A percentile compares a stretch with the other conserved stretches of the same genome.
Conservation (phyloP, 2,888 invertebrate genomes). For the Bellardia bayeri region DNA sequence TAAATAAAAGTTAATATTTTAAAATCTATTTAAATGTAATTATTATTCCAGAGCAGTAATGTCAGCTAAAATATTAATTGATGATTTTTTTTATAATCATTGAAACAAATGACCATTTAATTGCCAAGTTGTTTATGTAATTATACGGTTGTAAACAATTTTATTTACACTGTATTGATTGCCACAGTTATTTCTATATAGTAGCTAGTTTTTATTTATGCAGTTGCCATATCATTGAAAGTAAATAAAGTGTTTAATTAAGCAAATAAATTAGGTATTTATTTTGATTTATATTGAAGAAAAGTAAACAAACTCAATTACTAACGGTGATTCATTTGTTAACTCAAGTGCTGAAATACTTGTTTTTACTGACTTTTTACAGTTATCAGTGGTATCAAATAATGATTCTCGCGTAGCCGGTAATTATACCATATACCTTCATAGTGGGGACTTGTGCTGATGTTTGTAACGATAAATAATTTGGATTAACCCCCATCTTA, state of each 20-base stretch:
- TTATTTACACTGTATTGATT: background rate
- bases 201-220: background rate
- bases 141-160: slow-evolving; percentile 1
- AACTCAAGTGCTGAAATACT: too few relatives aligned
- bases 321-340: too few relatives aligned
- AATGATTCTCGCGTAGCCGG: too few relatives aligned
- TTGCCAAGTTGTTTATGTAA: slow-evolving; percentile 8
- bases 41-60: slow-evolving; percentile 7
- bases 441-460: too few relatives aligned
- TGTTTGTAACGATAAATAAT: too few relatives aligned
- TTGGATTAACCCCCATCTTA: too few relatives aligned
- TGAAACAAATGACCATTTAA: slow-evolving; percentile 11
- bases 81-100: slow-evolving; percentile 1
- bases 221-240: background rate
- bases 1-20: background rate
- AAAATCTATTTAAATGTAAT: slow-evolving; percentile 28
- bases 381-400: too few relatives aligned
- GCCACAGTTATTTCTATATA: background rate
- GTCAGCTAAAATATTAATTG: slow-evolving; percentile 17
- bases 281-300: too few relatives aligned
- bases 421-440: too few relatives aligned
- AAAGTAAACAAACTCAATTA: too few relatives aligned
- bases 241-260: background rate
- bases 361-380: too few relatives aligned
- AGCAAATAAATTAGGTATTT: too few relatives aligned